phyloP scores from a whole-genome alignment of 2,797 vertebrate species.

The Sebastes iracundus region DNA sequence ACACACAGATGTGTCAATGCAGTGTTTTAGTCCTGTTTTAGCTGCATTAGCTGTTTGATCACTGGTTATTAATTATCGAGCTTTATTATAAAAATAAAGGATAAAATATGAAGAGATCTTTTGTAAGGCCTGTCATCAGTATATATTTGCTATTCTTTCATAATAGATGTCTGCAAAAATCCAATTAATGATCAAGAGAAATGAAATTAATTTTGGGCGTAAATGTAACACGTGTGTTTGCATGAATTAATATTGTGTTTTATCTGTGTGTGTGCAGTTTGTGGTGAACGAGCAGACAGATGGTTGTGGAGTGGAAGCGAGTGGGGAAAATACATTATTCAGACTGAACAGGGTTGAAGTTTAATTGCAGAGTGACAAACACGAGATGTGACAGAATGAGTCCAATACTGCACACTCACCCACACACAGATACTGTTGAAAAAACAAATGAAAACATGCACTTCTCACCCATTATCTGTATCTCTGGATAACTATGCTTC shows the following conservation, averaged over 20 bases:
- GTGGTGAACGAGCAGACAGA: not conserved
- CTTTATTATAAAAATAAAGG: too few relatives aligned
- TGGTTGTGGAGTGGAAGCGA: not conserved
- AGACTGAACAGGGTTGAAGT: conserved; percentile 24
- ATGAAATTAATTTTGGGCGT: not conserved
- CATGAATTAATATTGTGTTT: too few relatives aligned
- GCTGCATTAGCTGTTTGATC: not conserved
- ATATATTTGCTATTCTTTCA: too few relatives aligned
- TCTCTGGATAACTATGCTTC: too few relatives aligned
- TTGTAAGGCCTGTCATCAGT: too few relatives aligned
- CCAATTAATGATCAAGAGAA: not conserved
- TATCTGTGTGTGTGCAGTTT: not conserved
- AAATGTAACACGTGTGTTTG: too few relatives aligned
- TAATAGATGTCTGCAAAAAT: not conserved
- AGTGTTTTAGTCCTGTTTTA: not conserved
- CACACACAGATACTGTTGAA: not conserved
- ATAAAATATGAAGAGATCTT: too few relatives aligned
- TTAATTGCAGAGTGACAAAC: conserved; percentile 47
- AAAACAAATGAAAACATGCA: not conserved
- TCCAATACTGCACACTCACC: conserved; percentile 12
- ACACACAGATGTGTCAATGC: not conserved
- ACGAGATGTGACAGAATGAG: conserved; percentile 63
- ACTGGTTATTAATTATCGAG: not conserved
- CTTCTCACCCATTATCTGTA: not conserved
- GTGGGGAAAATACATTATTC: conserved; percentile 46